These are phyloP conservation scores for Cyanoderma ruficeps DNA, from an alignment of 2,113 vertebrate genomes.

Conservation along the genomic window DNA sequence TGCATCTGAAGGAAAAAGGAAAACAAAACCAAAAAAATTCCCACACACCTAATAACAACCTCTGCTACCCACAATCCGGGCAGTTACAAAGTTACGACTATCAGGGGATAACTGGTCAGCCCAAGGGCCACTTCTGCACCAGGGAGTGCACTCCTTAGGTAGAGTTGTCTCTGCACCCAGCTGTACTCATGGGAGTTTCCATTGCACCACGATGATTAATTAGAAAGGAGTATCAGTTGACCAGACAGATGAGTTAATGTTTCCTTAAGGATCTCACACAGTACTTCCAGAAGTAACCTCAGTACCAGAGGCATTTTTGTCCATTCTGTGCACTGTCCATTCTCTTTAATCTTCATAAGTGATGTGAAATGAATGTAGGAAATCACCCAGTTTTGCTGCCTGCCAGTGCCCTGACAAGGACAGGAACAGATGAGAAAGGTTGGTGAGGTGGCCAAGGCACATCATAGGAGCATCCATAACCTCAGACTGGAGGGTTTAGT, in stretches of 20 bases:
- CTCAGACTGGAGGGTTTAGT: not conserved
- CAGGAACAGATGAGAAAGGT: not conserved
- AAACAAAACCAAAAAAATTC: constrained; percentile 63
- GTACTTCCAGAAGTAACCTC: not conserved
- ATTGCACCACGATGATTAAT: not conserved
- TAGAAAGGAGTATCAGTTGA: not conserved
- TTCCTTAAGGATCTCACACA: not conserved
- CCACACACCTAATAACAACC: constrained; percentile 59
- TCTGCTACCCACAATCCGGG: constrained; percentile 24
- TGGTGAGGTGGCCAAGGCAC: not conserved
- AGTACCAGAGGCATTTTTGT: not conserved
- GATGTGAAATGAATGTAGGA: not conserved
- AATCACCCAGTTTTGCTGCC: not conserved
- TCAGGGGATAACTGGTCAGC: not conserved
- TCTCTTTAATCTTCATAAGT: not conserved
- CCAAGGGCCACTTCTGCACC: not conserved
- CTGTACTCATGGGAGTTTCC: not conserved
- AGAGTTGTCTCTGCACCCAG: not conserved
- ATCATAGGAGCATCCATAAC: not conserved
- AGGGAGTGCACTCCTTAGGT: not conserved
- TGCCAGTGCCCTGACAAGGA: not conserved
- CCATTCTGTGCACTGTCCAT: not conserved
- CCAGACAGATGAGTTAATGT: fast-evolving
- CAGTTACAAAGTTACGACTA: not conserved
- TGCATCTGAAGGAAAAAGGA: constrained; percentile 71